phyloP scores from a whole-genome alignment of 2,113 vertebrate genomes.

The Cebidichthys violaceus region DNA sequence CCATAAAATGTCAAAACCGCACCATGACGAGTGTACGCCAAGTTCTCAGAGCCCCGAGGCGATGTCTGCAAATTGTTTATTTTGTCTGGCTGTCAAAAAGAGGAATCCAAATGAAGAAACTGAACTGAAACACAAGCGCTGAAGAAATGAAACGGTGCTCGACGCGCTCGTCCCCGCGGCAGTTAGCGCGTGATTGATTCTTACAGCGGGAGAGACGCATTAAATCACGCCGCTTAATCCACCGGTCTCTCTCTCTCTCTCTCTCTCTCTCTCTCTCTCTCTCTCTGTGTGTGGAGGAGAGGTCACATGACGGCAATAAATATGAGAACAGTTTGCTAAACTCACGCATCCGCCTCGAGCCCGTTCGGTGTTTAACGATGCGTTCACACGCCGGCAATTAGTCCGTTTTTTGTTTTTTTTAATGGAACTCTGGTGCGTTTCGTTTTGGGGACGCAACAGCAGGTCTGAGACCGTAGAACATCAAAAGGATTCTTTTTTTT shows the following conservation, averaged over 20 bases:
- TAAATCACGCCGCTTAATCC: not conserved
- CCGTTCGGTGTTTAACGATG: not conserved
- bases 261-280: too few relatives aligned
- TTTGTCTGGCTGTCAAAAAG: conserved; percentile 34
- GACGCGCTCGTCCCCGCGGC: not conserved
- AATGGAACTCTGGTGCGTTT: too few relatives aligned
- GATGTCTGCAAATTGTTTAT: conserved; percentile 36
- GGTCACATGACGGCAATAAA: not conserved
- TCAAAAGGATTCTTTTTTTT: too few relatives aligned
- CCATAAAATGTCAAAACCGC: conserved; percentile 7
- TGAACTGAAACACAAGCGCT: too few relatives aligned
- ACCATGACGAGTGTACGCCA: not conserved
- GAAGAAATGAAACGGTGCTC: not conserved
- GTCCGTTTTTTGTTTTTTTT: too few relatives aligned
- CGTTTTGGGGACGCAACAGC: too few relatives aligned
- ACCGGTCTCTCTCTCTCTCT: not conserved
- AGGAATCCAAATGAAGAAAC: conserved; percentile 2
- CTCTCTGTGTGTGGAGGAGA: too few relatives aligned
- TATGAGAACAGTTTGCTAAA: not conserved
- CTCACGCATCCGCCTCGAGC: not conserved
- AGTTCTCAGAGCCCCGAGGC: conserved; percentile 28
- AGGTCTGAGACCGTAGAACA: too few relatives aligned
- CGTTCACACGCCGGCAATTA: too few relatives aligned
- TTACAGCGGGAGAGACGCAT: not conserved
- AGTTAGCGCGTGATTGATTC: conserved; percentile 14